Base-by-base conservation (phyloP, 2,113 vertebrate species). In the Hystrix brachyura region DNA sequence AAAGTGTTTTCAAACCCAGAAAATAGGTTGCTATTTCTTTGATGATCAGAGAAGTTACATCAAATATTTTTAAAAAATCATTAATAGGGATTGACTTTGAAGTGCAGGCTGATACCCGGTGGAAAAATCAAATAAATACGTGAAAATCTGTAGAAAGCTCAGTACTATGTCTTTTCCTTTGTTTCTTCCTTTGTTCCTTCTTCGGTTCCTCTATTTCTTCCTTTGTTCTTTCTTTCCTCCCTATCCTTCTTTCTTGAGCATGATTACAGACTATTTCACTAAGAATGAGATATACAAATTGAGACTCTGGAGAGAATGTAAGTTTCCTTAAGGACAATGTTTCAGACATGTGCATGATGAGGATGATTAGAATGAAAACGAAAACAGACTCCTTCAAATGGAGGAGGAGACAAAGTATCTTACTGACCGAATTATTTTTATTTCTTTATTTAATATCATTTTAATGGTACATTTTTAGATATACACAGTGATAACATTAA, bases 1-100 rank as follows among this genome's bases (percentile, higher is more conserved):
- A 72, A 67, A 43, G 48, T 67, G 43, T 72, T 65, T 94, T 91
- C 25, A 81, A 14, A 57, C 19, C 9, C 6, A 55, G 59, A 96
- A 86, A 80, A 9, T n/a, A 85, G 43, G 12, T 53, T 80, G 64
- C 34, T n/a, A 29, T 90, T 84, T 93, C 60, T 46, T 84, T 84
- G 14, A 84, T 84, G 76, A 93, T 71, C 25, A 14, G 17, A n/a
- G 53, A 29, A 57, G 21, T 51, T 91, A 11, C 3, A 82, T 87
- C 51, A 96, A 67, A 91, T 94, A 76, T 88, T 94, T 76, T 88
- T 48, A 71, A 71, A 92, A 87, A 71, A 25, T 27, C 27, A 14
- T 53, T 78, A 34, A 55, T 48, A 55, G 76, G 21, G 43, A 71
- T 92, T 78, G 21, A 87, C 46, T 88, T 91, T 88, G 43, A 83